Conservation (phyloP, 2,888 invertebrate genomes). For the Tachina grossa region DNA sequence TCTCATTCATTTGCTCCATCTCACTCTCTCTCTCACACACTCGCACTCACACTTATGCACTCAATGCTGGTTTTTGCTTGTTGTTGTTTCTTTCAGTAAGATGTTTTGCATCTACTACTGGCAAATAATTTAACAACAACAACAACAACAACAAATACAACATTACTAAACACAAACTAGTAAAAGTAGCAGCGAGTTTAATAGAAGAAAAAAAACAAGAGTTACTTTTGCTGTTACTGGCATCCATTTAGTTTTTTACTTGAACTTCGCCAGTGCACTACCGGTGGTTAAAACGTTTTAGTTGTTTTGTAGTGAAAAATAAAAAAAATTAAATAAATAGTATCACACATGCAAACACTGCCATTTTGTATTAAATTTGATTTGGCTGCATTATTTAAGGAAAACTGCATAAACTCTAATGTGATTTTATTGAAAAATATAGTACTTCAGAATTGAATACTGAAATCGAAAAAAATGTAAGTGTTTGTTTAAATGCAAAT, state of each 20-base stretch:
- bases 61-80: neutral
- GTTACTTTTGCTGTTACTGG: constrained; percentile 35
- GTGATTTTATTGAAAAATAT: neutral
- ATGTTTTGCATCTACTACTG: constrained; percentile 34
- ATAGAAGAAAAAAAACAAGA: constrained; percentile 10
- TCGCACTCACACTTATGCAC: neutral
- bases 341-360: constrained; percentile 38
- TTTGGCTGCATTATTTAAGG: neutral
- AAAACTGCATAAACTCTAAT: neutral
- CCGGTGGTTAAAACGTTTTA: constrained; percentile 13
- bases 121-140: constrained; percentile 11
- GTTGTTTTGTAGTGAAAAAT: neutral
- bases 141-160: constrained; percentile 9
- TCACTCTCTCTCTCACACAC: constrained; percentile 39
- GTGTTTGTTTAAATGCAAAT: neutral
- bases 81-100: neutral
- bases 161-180: constrained; percentile 30
- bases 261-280: constrained; percentile 42
- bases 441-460: neutral
- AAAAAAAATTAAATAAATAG: neutral
- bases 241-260: constrained; percentile 54
- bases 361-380: constrained; percentile 34
- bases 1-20: neutral
- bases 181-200: constrained; percentile 40
- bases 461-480: constrained; percentile 22